Evolutionary conservation across 1,140 invertebrate genomes (phyloP).

Genomic region (Wasmannia auropunctata): DNA sequence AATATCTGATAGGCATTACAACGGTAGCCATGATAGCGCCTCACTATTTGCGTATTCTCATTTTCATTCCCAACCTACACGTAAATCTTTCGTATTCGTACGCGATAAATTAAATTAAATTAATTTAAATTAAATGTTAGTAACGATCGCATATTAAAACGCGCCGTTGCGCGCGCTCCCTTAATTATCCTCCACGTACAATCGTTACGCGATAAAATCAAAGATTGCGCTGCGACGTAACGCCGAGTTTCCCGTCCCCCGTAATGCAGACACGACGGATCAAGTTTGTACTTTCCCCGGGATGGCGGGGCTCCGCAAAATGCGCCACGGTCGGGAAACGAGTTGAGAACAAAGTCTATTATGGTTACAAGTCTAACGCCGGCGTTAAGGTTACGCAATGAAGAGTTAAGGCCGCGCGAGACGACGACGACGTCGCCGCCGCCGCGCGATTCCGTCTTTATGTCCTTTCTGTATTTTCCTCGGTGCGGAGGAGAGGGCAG

Average conservation of each 20-base stretch:
- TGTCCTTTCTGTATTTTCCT: not conserved
- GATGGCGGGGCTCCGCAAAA: slow-evolving; percentile 21
- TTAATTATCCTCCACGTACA: slow-evolving; percentile 1
- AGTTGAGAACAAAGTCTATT: slow-evolving; percentile 50
- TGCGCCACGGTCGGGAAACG: slow-evolving; percentile 46
- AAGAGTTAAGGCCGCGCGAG: slow-evolving; percentile 22
- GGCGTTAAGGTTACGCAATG: slow-evolving; percentile 57
- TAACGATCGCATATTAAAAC: not conserved
- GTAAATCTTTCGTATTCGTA: no score
- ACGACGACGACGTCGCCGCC: not conserved
- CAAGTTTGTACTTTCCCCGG: slow-evolving; percentile 47
- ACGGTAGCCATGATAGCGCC: no score
- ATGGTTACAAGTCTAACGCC: slow-evolving; percentile 26
- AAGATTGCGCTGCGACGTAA: not conserved
- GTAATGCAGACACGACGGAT: slow-evolving; percentile 35
- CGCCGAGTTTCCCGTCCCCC: slow-evolving; percentile 20
- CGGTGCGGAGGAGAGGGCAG: no score
- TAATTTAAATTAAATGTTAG: not conserved
- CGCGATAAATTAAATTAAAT: no score
- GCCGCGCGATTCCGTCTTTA: slow-evolving; percentile 34
- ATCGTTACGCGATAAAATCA: slow-evolving; percentile 20
- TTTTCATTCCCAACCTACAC: no score
- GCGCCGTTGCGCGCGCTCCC: not conserved
- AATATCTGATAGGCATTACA: no score
- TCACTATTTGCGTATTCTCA: no score